phyloP scores from a whole-genome alignment of 2,113 vertebrate genomes.

The Bujurquina vittata region DNA sequence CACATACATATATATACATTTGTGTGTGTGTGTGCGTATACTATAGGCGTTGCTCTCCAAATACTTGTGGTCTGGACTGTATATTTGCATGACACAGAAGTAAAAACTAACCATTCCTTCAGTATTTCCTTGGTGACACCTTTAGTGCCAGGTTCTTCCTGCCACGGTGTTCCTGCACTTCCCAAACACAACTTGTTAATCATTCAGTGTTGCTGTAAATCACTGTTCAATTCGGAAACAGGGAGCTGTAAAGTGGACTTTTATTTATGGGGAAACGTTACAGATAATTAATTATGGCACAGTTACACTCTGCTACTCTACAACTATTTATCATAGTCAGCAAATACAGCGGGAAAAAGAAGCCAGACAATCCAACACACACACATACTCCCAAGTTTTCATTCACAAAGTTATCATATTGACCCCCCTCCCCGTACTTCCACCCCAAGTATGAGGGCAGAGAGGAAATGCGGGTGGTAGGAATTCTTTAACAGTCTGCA shows the following conservation, averaged over 20 bases:
- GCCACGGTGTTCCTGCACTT: neutral
- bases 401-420: conserved; percentile 40
- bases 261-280: conserved; percentile 31
- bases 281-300: conserved; percentile 19
- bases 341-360: neutral
- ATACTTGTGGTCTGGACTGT: neutral
- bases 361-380: neutral
- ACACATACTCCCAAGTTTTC: conserved; percentile 31
- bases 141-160: conserved; percentile 19
- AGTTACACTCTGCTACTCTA: neutral
- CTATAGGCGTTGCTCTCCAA: neutral
- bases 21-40: too few species aligned
- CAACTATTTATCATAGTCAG: conserved; percentile 30
- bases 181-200: conserved; percentile 21
- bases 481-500: conserved; percentile 54
- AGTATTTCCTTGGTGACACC: conserved; percentile 3
- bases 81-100: neutral
- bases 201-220: conserved; percentile 30
- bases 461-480: conserved; percentile 45
- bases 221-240: neutral
- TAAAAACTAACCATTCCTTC: neutral
- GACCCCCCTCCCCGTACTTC: neutral
- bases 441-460: neutral
- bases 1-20: too few species aligned
- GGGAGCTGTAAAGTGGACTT: neutral